These are phyloP conservation scores for Oscheius sp. DNA, from an alignment of 2,888 invertebrate genomes.

Conservation along the genomic window DNA sequence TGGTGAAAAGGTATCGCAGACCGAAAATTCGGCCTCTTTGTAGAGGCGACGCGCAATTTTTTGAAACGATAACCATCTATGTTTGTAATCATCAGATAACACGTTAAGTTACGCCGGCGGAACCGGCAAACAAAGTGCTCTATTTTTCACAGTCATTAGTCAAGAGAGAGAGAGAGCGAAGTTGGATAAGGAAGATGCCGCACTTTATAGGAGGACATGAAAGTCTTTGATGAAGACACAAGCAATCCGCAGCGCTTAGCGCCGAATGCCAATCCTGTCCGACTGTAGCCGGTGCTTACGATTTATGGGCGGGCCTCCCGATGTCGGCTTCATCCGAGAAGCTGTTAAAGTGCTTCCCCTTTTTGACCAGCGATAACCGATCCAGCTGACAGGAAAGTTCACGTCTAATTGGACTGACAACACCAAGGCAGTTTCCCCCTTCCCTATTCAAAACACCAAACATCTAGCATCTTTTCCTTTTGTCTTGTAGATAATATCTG, in stretches of 20 bases:
- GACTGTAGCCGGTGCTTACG: slow-evolving; percentile 31
- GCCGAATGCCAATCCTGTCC: slow-evolving; percentile 32
- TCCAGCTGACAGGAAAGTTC: too few species aligned
- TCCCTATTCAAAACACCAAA: too few species aligned
- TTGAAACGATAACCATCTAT: slow-evolving; percentile 23
- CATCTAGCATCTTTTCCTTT: too few species aligned
- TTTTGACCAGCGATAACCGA: slow-evolving; percentile 14
- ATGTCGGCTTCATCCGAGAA: slow-evolving; percentile 25
- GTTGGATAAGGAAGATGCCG: background rate
- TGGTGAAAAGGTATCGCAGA: background rate
- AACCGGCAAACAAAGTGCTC: slow-evolving; percentile 17
- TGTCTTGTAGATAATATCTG: too few species aligned
- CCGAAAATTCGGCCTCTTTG: background rate
- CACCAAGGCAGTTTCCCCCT: too few species aligned
- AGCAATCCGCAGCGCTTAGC: slow-evolving; percentile 13
- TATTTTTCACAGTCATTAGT: background rate
- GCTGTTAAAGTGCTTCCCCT: slow-evolving; percentile 16
- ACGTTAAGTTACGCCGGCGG: slow-evolving; percentile 18
- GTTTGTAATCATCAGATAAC: slow-evolving; percentile 29
- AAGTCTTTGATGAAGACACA: slow-evolving; percentile 9
- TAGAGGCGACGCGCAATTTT: slow-evolving; percentile 20
- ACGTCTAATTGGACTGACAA: too few species aligned
- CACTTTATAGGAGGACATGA: slow-evolving; percentile 1
- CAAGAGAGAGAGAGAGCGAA: background rate
- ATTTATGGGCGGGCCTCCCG: slow-evolving; percentile 30